phyloP scores from a whole-genome alignment of 2,888 invertebrate genomes.

The Spodoptera littoralis region DNA sequence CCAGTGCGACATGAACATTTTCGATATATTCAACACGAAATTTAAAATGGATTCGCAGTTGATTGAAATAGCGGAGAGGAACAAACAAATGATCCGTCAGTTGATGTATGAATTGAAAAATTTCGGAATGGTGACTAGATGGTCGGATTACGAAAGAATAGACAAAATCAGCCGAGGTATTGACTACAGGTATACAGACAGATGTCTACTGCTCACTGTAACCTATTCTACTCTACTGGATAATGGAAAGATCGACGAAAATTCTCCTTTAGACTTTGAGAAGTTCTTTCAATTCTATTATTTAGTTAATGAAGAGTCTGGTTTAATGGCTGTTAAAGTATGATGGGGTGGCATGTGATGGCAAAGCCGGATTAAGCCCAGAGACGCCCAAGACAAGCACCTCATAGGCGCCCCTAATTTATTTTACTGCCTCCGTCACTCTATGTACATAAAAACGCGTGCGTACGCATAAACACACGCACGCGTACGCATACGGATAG shows the following conservation, averaged over 20 bases:
- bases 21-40: conserved; percentile 5
- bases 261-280: conserved; percentile 1
- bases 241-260: neutral
- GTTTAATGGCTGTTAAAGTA: neutral
- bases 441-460: too few relatives aligned
- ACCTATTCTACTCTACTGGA: neutral
- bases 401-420: too few relatives aligned
- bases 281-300: conserved; percentile 1
- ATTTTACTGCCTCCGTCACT: too few relatives aligned
- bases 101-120: neutral
- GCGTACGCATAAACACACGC: too few relatives aligned
- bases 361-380: too few relatives aligned
- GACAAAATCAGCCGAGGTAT: conserved; percentile 2
- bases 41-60: neutral
- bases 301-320: neutral
- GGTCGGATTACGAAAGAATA: neutral
- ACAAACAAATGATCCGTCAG: conserved; percentile 2
- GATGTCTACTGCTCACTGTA: neutral
- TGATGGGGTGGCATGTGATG: neutral
- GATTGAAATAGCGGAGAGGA: neutral
- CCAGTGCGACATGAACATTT: neutral
- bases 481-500: too few relatives aligned
- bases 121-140: neutral
- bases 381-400: too few relatives aligned
- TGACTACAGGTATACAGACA: neutral